Conservation (phyloP, 1,140 invertebrate genomes). For the Contarinia nasturtii region DNA sequence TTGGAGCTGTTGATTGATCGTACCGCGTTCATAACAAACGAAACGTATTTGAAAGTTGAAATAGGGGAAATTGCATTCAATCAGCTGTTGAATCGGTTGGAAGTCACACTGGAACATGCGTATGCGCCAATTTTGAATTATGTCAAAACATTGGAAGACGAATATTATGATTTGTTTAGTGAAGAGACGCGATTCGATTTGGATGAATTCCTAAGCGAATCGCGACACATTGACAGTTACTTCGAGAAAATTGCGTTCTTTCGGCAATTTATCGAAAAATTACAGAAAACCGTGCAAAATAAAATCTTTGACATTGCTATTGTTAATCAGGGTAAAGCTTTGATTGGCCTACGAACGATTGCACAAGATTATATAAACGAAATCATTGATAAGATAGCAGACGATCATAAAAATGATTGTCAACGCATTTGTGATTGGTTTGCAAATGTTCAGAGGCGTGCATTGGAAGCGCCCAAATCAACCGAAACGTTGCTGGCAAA, state of each 20-base stretch:
- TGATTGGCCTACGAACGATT: conserved; percentile 24
- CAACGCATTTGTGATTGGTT: conserved; percentile 40
- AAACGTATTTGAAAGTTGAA: conserved; percentile 14
- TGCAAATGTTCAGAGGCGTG: conserved; percentile 33
- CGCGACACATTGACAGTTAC: conserved; percentile 31
- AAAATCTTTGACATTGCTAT: conserved; percentile 38
- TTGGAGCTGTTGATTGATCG: conserved; percentile 24
- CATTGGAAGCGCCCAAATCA: conserved; percentile 39
- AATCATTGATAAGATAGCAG: conserved; percentile 28
- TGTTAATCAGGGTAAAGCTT: conserved; percentile 27
- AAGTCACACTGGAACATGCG: conserved; percentile 15
- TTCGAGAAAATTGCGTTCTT: conserved; percentile 37
- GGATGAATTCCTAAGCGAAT: conserved; percentile 20
- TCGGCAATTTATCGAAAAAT: conserved; percentile 32
- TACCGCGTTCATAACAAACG: conserved; percentile 9
- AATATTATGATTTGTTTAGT: conserved; percentile 23
- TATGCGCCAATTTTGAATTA: conserved; percentile 22
- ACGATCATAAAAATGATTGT: conserved; percentile 31
- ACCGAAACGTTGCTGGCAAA: conserved; percentile 52
- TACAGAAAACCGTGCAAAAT: conserved; percentile 34
- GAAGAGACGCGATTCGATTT: conserved; percentile 15
- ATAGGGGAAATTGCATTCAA: conserved; percentile 14
- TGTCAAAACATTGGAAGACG: conserved; percentile 14
- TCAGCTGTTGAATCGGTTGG: conserved; percentile 14
- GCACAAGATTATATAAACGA: conserved; percentile 24